A percentile compares a stretch with the other conserved stretches of the same genome.
Evolutionary conservation across 1,140 invertebrate genomes (phyloP).

Genomic region (Bombus fervidus): DNA sequence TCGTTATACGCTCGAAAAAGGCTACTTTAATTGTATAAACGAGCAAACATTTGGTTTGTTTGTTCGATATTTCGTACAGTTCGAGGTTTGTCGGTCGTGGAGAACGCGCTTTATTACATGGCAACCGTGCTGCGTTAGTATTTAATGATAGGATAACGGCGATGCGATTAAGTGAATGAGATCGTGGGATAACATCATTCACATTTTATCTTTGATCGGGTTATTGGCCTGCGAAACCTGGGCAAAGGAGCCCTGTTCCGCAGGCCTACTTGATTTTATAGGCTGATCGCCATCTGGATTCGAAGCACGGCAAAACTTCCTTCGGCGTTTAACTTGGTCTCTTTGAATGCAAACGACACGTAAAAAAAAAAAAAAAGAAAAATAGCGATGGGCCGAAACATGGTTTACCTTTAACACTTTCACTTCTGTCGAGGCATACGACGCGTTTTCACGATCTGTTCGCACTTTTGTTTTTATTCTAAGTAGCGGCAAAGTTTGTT

Average conservation of each 20-base stretch:
- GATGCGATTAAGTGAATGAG: slow-evolving; percentile 46
- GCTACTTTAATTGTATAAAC: neutral
- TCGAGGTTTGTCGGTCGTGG: neutral
- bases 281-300: slow-evolving; percentile 2
- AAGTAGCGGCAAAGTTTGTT: too few species aligned
- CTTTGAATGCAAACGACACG: neutral
- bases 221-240: neutral
- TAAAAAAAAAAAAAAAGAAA: too few species aligned
- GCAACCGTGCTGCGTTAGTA: neutral
- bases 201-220: slow-evolving; percentile 31
- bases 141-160: slow-evolving; percentile 55
- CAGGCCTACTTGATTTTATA: slow-evolving; percentile 11
- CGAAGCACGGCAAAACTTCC: neutral
- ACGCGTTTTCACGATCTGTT: too few species aligned
- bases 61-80: slow-evolving; percentile 18
- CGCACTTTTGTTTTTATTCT: too few species aligned
- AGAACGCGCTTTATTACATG: neutral
- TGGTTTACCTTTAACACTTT: neutral
- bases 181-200: slow-evolving; percentile 51
- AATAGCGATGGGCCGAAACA: neutral
- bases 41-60: neutral
- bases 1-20: neutral
- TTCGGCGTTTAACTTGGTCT: neutral
- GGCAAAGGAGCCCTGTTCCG: neutral
- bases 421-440: neutral